A percentile compares a stretch with the other conserved stretches of the same genome.
Conservation (phyloP, 2,113 vertebrate species). For the Antechinus flavipes region DNA sequence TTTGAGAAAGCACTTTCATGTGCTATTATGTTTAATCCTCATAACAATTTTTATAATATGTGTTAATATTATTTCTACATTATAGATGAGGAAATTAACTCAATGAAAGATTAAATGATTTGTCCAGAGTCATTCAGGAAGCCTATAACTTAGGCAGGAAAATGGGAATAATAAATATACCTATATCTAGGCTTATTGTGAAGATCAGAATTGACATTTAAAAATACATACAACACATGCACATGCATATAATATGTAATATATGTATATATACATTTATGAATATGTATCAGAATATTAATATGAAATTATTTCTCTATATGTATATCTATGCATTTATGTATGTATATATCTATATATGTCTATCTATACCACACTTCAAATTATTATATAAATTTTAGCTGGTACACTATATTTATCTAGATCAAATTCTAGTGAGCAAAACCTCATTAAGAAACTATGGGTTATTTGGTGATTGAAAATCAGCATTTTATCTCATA, state of each 20-base stretch:
- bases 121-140: neutral
- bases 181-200: neutral
- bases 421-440: too few species aligned
- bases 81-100: neutral
- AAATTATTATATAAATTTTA: too few species aligned
- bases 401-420: too few species aligned
- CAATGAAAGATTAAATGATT: neutral
- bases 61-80: neutral
- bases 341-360: too few species aligned
- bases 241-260: neutral
- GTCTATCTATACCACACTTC: too few species aligned
- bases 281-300: too few species aligned
- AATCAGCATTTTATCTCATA: too few species aligned
- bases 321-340: too few species aligned
- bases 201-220: neutral
- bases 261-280: neutral
- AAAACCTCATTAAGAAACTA: too few species aligned
- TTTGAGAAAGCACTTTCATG: neutral
- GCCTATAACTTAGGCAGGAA: neutral
- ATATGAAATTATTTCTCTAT: too few species aligned
- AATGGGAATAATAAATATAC: neutral
- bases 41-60: neutral
- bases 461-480: too few species aligned
- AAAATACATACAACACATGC: too few species aligned
- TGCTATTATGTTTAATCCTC: neutral